These are phyloP conservation scores for Pteropus alecto DNA, from an alignment of 2,113 vertebrate species.

Conservation along the genomic window DNA sequence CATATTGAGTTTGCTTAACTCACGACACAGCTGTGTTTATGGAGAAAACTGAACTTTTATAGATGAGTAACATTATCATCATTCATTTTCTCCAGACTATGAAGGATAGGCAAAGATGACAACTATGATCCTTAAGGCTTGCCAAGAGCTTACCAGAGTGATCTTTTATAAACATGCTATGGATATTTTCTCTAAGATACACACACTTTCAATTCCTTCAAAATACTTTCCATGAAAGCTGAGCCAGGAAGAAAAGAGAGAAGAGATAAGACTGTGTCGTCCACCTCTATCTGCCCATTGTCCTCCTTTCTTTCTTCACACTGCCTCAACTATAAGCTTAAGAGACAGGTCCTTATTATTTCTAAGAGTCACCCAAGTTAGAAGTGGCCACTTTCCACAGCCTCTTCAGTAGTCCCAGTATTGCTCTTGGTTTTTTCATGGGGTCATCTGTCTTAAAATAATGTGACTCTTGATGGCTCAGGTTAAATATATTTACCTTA, in stretches of 20 bases:
- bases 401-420: background rate
- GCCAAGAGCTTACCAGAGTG: slow-evolving; percentile 77
- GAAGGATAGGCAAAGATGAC: slow-evolving; percentile 87
- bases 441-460: background rate
- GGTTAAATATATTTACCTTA: background rate
- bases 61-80: slow-evolving; percentile 60
- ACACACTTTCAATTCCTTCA: slow-evolving; percentile 57
- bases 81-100: slow-evolving; percentile 78
- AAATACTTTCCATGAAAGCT: slow-evolving; percentile 26
- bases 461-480: background rate
- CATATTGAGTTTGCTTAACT: slow-evolving; percentile 62
- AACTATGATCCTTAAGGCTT: slow-evolving; percentile 77
- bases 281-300: background rate
- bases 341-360: background rate
- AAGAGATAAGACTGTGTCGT: background rate
- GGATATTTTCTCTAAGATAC: slow-evolving; percentile 81
- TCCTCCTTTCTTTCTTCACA: background rate
- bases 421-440: background rate
- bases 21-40: slow-evolving; percentile 72
- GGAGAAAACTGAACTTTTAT: slow-evolving; percentile 66
- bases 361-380: background rate
- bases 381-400: background rate
- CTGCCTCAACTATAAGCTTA: background rate
- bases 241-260: slow-evolving; percentile 31
- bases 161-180: slow-evolving; percentile 81